Conservation (phyloP, 1,140 invertebrate species). For the Batillaria attramentaria region DNA sequence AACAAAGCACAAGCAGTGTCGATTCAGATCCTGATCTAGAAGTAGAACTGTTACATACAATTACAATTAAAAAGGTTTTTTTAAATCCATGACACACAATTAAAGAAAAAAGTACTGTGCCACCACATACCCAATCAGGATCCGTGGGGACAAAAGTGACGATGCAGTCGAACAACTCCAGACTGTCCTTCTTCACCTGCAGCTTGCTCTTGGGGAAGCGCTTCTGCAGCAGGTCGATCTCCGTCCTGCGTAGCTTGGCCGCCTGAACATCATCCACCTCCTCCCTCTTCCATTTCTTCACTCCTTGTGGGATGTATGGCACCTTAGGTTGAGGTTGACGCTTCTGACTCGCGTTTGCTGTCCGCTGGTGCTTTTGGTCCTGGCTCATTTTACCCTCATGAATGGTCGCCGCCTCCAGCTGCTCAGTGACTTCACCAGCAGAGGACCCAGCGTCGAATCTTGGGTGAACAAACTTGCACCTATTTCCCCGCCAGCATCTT, state of each 20-base stretch:
- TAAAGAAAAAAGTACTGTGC: conserved; percentile 5
- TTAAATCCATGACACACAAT: background rate
- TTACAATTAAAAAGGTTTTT: conserved; percentile 2
- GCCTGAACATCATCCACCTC: conserved; percentile 39
- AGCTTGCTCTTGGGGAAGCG: conserved; percentile 52
- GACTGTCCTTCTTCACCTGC: conserved; percentile 35
- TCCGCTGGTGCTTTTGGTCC: conserved; percentile 1
- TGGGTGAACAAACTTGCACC: conserved; percentile 47
- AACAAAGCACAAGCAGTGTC: no score
- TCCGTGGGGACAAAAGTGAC: conserved; percentile 56
- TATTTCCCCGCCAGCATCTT: conserved; percentile 22
- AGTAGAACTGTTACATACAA: no score
- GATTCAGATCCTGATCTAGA: no score
- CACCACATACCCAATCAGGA: conserved; percentile 65
- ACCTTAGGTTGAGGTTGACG: background rate
- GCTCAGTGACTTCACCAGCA: no score
- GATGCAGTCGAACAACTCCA: conserved; percentile 40
- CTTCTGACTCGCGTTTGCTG: background rate
- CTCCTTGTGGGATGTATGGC: conserved; percentile 7
- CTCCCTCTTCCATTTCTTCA: conserved; percentile 2
- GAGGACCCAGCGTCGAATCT: no score
- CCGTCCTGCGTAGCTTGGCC: conserved; percentile 48
- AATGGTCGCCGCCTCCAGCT: background rate
- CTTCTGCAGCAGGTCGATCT: conserved; percentile 54
- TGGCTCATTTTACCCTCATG: background rate